Percentiles rank a stretch among this genome's conserved stretches.
Conservation (phyloP, 2,113 vertebrate species). For the Melanostigma gelatinosum region DNA sequence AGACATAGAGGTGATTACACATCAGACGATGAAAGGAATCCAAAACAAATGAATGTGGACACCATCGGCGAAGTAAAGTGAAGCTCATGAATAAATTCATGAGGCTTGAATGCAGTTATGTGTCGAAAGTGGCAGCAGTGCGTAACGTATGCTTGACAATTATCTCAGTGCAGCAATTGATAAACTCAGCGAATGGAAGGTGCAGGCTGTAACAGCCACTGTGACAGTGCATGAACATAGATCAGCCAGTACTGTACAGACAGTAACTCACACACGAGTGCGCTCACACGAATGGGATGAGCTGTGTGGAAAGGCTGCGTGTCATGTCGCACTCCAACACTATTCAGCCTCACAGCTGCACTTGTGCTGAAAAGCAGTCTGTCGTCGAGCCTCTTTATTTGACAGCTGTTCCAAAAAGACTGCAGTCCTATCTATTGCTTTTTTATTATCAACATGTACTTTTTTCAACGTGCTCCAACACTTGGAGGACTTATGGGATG, state of each 20-base stretch:
- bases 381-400: conserved; percentile 74
- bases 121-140: background rate
- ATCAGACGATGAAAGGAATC: background rate
- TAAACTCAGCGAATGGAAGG: background rate
- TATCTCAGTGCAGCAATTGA: conserved; percentile 10
- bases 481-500: conserved; percentile 74
- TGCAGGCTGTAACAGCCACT: background rate
- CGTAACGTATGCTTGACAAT: conserved; percentile 15
- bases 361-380: conserved; percentile 71
- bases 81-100: conserved; percentile 49
- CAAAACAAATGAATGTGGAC: conserved; percentile 10
- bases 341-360: conserved; percentile 76
- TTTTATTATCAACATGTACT: conserved; percentile 67
- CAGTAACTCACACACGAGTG: conserved; percentile 24
- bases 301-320: conserved; percentile 54
- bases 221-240: background rate
- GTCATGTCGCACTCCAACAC: conserved; percentile 56
- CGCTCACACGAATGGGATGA: conserved; percentile 29
- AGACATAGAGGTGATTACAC: background rate
- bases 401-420: conserved; percentile 74
- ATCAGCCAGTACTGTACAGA: conserved; percentile 5
- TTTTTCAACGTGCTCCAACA: conserved; percentile 67
- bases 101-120: conserved; percentile 18
- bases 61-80: background rate
- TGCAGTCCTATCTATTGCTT: conserved; percentile 64